These are phyloP conservation scores for Papilio machaon DNA, from an alignment of 1,140 invertebrate species.

Conservation along the genomic window DNA sequence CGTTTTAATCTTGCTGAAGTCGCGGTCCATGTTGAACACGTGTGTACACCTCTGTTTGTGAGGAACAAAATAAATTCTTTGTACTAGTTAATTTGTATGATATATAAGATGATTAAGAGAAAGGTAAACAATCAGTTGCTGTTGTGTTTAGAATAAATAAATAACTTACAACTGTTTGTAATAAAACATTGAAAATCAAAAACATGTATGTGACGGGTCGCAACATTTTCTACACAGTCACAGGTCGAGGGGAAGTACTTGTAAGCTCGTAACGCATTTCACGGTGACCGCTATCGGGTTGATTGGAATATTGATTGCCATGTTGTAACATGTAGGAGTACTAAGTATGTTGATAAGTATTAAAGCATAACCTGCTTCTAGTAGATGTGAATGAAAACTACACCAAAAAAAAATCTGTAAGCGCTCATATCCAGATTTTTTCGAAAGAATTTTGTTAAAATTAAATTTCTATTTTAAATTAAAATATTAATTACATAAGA, in stretches of 20 bases:
- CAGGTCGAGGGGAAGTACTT: neutral
- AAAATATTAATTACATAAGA: no score
- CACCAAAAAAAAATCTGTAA: neutral
- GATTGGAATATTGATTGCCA: conserved; percentile 9
- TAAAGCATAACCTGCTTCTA: no score
- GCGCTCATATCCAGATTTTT: neutral
- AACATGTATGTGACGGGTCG: neutral
- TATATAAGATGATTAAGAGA: no score
- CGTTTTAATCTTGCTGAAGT: conserved; percentile 15
- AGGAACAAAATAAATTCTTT: neutral
- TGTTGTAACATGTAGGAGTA: neutral
- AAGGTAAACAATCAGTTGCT: neutral
- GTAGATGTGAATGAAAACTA: no score
- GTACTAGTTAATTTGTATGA: no score
- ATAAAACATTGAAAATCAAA: neutral
- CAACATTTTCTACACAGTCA: neutral
- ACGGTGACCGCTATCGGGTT: conserved; percentile 3
- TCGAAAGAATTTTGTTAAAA: no score
- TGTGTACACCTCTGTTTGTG: neutral
- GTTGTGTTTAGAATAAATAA: neutral
- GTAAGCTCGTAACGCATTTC: neutral
- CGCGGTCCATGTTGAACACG: conserved; percentile 32
- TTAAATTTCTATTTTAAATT: no score
- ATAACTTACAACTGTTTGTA: neutral
- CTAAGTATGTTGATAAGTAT: neutral